phyloP scores from a whole-genome alignment of 2,888 invertebrate species.

The Venusia cambrica region DNA sequence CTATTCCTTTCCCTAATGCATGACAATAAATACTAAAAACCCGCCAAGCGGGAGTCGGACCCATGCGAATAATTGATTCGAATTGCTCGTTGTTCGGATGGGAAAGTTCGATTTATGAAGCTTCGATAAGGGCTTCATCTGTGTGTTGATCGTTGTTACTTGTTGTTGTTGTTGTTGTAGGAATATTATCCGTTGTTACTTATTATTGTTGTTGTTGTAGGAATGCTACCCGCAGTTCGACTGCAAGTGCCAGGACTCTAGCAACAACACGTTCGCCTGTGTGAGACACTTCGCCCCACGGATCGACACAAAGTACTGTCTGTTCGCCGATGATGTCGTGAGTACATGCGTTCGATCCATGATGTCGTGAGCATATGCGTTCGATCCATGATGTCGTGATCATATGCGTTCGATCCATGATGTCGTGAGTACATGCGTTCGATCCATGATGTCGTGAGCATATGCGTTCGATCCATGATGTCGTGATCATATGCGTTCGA shows the following conservation, averaged over 20 bases:
- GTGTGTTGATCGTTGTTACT: no score
- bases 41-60: no score
- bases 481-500: neutral
- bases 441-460: neutral
- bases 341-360: slow-evolving; percentile 1
- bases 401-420: neutral
- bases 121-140: no score
- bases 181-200: no score
- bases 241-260: slow-evolving; percentile 93
- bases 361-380: neutral
- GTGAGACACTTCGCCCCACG: slow-evolving; percentile 82
- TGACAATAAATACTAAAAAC: no score
- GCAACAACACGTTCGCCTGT: slow-evolving; percentile 92
- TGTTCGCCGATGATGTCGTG: slow-evolving; percentile 82
- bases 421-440: slow-evolving; percentile 70
- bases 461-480: neutral
- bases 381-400: neutral
- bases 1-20: no score
- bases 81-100: no score
- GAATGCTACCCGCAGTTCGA: slow-evolving; percentile 83
- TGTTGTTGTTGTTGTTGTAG: no score
- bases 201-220: slow-evolving; percentile 55
- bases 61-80: no score
- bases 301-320: slow-evolving; percentile 83
- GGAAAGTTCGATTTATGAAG: no score